phyloP scores from a whole-genome alignment of 2,113 vertebrate species.

The Erythrocercus mccallii region DNA sequence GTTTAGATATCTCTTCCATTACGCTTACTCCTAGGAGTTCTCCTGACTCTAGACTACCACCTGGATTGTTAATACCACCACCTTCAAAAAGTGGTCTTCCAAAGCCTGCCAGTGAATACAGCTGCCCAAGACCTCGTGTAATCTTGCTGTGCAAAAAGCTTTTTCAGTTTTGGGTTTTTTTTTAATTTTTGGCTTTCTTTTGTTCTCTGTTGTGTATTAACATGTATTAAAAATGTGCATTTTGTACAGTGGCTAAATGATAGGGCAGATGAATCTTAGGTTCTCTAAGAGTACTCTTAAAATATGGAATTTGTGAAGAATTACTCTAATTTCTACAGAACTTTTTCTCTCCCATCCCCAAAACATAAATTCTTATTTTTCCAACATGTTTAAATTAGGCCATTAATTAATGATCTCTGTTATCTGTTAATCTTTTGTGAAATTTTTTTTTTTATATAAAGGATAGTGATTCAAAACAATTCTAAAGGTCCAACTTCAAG shows the following conservation, averaged over 20 bases:
- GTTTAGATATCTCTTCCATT: conserved; percentile 89
- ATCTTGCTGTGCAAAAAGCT: conserved; percentile 63
- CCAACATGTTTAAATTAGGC: background rate
- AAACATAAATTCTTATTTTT: background rate
- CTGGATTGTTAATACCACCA: conserved; percentile 83
- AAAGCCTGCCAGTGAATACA: conserved; percentile 78
- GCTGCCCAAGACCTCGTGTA: conserved; percentile 86
- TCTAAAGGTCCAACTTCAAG: background rate
- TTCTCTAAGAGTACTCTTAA: background rate
- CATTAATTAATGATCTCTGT: background rate
- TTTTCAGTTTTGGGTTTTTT: background rate
- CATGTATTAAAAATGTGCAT: conserved; percentile 31
- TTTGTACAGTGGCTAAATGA: conserved; percentile 55
- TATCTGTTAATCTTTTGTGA: background rate
- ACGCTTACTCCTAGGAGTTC: conserved; percentile 88
- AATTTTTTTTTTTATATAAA: background rate
- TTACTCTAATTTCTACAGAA: background rate
- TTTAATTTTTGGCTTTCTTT: background rate
- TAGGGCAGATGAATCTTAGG: background rate
- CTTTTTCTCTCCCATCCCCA: background rate
- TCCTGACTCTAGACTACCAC: conserved; percentile 83
- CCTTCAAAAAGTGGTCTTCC: conserved; percentile 81
- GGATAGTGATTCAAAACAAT: background rate
- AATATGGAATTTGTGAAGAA: background rate
- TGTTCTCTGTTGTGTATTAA: conserved; percentile 11